Conservation (phyloP, 2,797 vertebrate genomes). For the Silurus lanzhouensis region DNA sequence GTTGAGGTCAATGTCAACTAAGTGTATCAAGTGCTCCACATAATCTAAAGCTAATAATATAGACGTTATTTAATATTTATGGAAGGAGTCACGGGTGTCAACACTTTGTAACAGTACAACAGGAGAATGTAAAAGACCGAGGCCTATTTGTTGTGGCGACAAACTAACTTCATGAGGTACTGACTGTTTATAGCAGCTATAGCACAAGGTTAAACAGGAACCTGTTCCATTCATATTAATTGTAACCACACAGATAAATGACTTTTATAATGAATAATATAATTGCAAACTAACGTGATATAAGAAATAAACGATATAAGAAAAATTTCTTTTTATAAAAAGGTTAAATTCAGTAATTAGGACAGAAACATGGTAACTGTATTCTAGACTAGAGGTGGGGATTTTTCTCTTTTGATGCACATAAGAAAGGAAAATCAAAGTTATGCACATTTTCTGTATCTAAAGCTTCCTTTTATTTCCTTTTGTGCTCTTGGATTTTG, state of each 20-base stretch:
- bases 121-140: background rate
- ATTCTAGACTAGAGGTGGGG: background rate
- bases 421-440: background rate
- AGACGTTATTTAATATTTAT: conserved; percentile 30
- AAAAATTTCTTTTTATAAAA: background rate
- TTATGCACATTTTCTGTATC: background rate
- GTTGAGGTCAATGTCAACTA: too few species aligned
- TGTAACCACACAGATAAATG: background rate
- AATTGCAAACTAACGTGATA: background rate
- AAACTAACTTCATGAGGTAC: background rate
- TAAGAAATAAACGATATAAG: background rate
- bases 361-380: background rate
- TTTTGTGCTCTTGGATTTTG: background rate
- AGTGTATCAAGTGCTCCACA: background rate
- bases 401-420: background rate
- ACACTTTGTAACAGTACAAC: background rate
- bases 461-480: background rate
- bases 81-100: background rate
- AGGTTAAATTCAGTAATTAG: background rate
- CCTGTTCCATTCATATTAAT: background rate
- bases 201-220: background rate
- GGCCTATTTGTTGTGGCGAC: too few species aligned
- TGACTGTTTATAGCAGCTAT: background rate
- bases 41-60: background rate
- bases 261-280: background rate